phyloP scores from a whole-genome alignment of 2,797 vertebrate genomes.

The Thunnus albacares region DNA sequence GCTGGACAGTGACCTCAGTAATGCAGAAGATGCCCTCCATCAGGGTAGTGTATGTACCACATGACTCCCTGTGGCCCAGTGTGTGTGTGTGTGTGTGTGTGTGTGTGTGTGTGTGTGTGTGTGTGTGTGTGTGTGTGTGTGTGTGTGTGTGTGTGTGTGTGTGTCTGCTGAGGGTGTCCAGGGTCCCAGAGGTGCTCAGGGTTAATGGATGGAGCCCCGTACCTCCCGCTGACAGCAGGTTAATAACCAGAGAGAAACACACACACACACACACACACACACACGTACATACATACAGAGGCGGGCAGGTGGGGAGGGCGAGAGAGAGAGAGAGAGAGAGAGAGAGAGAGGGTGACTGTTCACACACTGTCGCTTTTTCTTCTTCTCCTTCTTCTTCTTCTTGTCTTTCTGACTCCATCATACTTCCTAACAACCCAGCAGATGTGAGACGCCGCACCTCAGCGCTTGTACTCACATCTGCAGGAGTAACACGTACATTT shows the following conservation, averaged over 20 bases:
- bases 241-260: constrained; percentile 67
- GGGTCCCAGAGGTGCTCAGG: constrained; percentile 67
- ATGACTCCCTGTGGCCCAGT: constrained; percentile 11
- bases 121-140: background rate
- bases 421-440: background rate
- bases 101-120: constrained; percentile 5
- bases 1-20: constrained; percentile 63
- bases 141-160: background rate
- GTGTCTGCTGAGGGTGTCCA: constrained; percentile 30
- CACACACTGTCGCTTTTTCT: constrained; percentile 2
- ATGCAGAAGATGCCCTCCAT: constrained; percentile 72
- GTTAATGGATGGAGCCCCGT: constrained; percentile 80
- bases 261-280: too few relatives aligned
- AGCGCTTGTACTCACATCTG: background rate
- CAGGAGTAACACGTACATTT: background rate
- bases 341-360: background rate
- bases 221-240: constrained; percentile 72
- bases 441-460: background rate
- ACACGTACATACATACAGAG: too few relatives aligned
- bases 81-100: constrained; percentile 1
- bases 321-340: constrained; percentile 19
- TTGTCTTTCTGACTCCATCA: constrained; percentile 8
- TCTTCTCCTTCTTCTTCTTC: too few relatives aligned
- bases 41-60: constrained; percentile 46
- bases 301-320: constrained; percentile 5